Base-by-base conservation (phyloP, 2,113 vertebrate genomes). In the Phaetusa simplex region DNA sequence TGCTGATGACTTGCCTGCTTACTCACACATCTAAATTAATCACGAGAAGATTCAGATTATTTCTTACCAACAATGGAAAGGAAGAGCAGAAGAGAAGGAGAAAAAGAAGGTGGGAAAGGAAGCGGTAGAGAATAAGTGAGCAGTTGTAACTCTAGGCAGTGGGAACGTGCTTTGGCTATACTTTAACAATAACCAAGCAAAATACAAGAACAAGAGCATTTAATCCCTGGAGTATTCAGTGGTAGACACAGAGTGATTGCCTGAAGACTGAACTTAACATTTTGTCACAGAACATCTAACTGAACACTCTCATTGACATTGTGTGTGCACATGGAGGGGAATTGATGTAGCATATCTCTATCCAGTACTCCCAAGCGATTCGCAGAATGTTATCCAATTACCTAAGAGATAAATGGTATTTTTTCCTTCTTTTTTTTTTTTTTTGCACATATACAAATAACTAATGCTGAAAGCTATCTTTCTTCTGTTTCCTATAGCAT, bases 381-480 rank as follows among this genome's bases (percentile, higher is more conserved):
- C 11, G 9, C 49, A 86, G 49, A 81, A 87, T 90, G 27, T 32
- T 52, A 88, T 95, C 74, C 40, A 85, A 49, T 96, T 85, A 56
- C 64, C 82, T 62, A 38, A 72, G 23, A 92, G 82, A 92, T 74
- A 96, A 97, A 87, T 3, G 14, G 14, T 40, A 61, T 65, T 32
- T 81, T 15, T 73, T 49, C 7, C 6, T 43, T 43, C 10, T 53
- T 36, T 38, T 52, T 43, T 13, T 32, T 49, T 42, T 13, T 42
- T 29, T 67, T 32, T 34, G 0, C 5, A 67, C 18, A 56, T 62
- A 84, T 52, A 27, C 64, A 43, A 49, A 70, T 82, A 90, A 61
- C 69, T 80, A 76, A 95, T 80, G 66, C 58, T 96, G 88, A 97
- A 97, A 98, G 84, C 56, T 90, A 61, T 49, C 76, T 92, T 86